A percentile compares a stretch with the other conserved stretches of the same genome.
phyloP scores from a whole-genome alignment of 2,113 vertebrate species.

The Penelope pileata region DNA sequence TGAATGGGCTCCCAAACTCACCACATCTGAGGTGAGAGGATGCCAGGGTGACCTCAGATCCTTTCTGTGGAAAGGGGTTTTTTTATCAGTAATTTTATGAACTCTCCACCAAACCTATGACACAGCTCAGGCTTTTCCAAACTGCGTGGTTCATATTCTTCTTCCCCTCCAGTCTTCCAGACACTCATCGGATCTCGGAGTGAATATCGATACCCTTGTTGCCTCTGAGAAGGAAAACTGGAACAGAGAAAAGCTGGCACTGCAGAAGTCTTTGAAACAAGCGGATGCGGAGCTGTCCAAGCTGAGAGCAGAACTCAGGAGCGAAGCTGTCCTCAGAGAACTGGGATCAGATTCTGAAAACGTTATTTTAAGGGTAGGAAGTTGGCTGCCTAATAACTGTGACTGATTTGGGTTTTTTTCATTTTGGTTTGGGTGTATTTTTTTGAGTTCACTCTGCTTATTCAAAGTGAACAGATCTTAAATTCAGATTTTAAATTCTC shows the following conservation, averaged over 20 bases:
- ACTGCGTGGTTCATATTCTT: not conserved
- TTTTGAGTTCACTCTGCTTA: not conserved
- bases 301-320: slow-evolving; percentile 86
- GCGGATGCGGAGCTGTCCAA: slow-evolving; percentile 85
- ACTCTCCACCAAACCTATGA: not conserved
- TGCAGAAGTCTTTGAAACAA: slow-evolving; percentile 87
- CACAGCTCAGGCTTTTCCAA: not conserved
- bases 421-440: not conserved
- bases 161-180: slow-evolving; percentile 74
- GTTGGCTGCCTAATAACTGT: not conserved
- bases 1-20: not conserved
- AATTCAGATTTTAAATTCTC: not conserved
- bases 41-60: not conserved
- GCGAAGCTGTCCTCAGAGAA: slow-evolving; percentile 82
- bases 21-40: not conserved
- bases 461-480: not conserved
- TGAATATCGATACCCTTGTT: slow-evolving; percentile 73
- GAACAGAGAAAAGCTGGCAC: slow-evolving; percentile 81
- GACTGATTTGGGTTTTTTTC: not conserved
- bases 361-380: slow-evolving; percentile 84
- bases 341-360: slow-evolving; percentile 85
- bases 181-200: slow-evolving; percentile 41
- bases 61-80: not conserved
- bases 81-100: not conserved
- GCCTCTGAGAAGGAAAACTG: slow-evolving; percentile 88